phyloP scores from a whole-genome alignment of 2,797 vertebrate species.

The Spondyliosoma cantharus region DNA sequence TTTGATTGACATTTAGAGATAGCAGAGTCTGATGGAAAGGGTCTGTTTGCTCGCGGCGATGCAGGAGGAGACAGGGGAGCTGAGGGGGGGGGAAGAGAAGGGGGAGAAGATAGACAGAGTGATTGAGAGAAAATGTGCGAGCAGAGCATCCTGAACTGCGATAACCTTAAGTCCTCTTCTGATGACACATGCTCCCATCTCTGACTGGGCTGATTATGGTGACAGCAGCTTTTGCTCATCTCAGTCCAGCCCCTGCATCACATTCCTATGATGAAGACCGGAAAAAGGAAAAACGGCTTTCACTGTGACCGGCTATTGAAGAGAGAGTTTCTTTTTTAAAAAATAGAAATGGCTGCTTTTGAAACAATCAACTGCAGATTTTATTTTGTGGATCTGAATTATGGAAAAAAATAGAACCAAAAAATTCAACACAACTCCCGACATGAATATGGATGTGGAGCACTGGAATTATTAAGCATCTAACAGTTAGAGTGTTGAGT shows the following conservation, averaged over 20 bases:
- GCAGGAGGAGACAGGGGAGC: slow-evolving; percentile 21
- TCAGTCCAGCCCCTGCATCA: slow-evolving; percentile 21
- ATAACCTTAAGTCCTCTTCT: slow-evolving; percentile 61
- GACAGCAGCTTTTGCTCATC: slow-evolving; percentile 63
- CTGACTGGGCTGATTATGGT: slow-evolving; percentile 51
- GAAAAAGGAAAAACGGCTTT: slow-evolving; percentile 17
- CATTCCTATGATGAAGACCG: slow-evolving; percentile 49
- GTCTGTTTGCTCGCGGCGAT: slow-evolving; percentile 53
- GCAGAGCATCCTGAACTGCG: slow-evolving; percentile 52
- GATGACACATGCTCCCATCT: slow-evolving; percentile 67
- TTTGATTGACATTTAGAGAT: slow-evolving; percentile 69
- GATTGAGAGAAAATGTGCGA: slow-evolving; percentile 50
- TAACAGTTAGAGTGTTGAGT: background rate
- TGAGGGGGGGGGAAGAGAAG: slow-evolving; percentile 7
- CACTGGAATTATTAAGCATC: background rate
- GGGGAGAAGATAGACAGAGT: slow-evolving; percentile 30
- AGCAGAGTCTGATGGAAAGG: slow-evolving; percentile 53
- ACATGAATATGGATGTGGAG: background rate
- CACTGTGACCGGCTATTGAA: background rate
- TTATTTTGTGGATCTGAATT: background rate
- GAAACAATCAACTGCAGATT: slow-evolving; percentile 6
- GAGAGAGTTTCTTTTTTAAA: slow-evolving; percentile 1
- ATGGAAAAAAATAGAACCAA: background rate
- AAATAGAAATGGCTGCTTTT: background rate
- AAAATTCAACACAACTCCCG: background rate